Evolutionary conservation across 2,113 vertebrate genomes (phyloP), one percentile per base, ranked within the genome.

Genomic region (Phoxinus phoxinus): DNA sequence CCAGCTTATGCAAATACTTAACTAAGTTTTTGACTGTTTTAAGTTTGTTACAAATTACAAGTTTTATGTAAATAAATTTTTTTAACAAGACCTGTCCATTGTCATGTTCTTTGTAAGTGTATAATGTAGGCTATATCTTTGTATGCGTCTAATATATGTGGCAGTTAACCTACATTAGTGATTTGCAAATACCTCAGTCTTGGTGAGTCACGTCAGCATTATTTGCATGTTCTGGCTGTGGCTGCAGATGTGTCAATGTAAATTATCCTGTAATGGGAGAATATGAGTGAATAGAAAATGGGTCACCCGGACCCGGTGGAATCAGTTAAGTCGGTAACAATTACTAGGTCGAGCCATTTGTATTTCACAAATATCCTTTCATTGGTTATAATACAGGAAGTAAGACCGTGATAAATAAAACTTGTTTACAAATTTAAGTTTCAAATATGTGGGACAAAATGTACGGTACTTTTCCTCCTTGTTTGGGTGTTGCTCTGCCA

Each of bases 61-160:
- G 53, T 79, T 71, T 76, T 84, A 86, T 89, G 88, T 86, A 88
- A 89, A 89, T 89, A 89, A 85, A 88, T 46, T 65, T 85, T 77
- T 81, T 37, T 56, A 83, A 58, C 21, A n/a, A 56, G 46, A 30
- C 19, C 2, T 48, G 37, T 44, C 2, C 0, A 0, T 30, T 48
- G 2, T 17, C 21, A 0, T 4, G 4, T 59, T 61, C 4, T 21
- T 58, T 58, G 12, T 32, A 2, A 9, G 8, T 35, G 4, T n/a
- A n/a, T n/a, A n/a, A n/a, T n/a, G n/a, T n/a, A n/a, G n/a, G n/a
- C n/a, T n/a, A n/a, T n/a, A n/a, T n/a, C 1, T 44, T 44, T 48
- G 0, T 51, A 51, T 15, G 46, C 35, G 25, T 10, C 13, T 67
- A 67, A 13, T 46, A 6, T 48, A 3, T 30, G 48, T 53, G 25